A percentile compares a stretch with the other conserved stretches of the same genome.
Evolutionary conservation across 2,888 invertebrate species (phyloP).

Genomic region (Cheilosia impressa): DNA sequence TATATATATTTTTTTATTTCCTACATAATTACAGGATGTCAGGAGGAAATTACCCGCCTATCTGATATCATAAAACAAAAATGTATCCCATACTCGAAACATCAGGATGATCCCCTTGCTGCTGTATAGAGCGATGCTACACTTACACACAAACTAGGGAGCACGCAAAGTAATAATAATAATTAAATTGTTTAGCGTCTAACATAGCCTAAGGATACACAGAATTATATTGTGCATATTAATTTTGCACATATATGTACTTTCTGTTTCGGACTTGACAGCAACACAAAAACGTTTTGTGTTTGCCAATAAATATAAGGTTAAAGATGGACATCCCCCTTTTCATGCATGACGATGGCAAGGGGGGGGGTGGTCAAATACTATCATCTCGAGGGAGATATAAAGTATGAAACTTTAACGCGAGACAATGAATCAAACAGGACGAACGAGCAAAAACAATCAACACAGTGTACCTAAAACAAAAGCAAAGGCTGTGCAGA

Average conservation of each 20-base stretch:
- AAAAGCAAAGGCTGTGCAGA: constrained; percentile 29
- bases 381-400: constrained; percentile 68
- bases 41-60: constrained; percentile 71
- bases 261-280: constrained; percentile 12
- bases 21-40: constrained; percentile 70
- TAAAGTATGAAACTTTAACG: constrained; percentile 73
- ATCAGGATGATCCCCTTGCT: constrained; percentile 9
- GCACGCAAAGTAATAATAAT: background rate
- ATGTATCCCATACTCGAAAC: constrained; percentile 57
- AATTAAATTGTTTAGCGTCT: constrained; percentile 16
- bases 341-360: constrained; percentile 16
- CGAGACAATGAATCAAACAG: constrained; percentile 71
- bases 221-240: constrained; percentile 47
- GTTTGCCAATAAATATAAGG: constrained; percentile 26
- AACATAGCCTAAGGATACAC: constrained; percentile 1
- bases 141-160: background rate
- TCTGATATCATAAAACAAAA: constrained; percentile 72
- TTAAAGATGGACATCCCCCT: constrained; percentile 14
- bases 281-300: background rate
- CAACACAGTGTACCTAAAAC: constrained; percentile 38
- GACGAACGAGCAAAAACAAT: constrained; percentile 66
- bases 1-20: constrained; percentile 34
- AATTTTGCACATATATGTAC: constrained; percentile 53
- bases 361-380: constrained; percentile 5
- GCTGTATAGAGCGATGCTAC: background rate